Evolutionary conservation across 2,797 vertebrate genomes (phyloP), one percentile per base, ranked within the genome.

Genomic region (Lerista edwardsae): DNA sequence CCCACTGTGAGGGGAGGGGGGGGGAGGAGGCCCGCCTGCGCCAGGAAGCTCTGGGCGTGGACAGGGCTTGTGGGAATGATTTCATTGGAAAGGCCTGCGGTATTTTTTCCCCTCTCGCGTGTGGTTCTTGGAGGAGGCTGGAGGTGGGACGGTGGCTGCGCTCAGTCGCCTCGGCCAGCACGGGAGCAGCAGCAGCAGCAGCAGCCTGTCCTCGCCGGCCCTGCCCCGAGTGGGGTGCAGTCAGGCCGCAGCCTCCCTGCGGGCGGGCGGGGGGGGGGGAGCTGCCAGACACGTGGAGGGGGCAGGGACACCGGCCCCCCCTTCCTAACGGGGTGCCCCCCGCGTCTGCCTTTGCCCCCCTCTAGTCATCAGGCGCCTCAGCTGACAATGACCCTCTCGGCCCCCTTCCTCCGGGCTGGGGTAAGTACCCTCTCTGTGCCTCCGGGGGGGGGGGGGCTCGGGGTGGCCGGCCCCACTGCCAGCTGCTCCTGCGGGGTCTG

Each of bases 371-470:
- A 0, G 97, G 97, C 5, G 91, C 96, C 83, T 96, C 97, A 0
- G 96, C 97, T 1, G 98, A 99, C 94, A 98, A 98, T 96, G 98
- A 99, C 94, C 98, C 98, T 79, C 95, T 99, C 23, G 98, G 98
- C 83, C 91, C 97, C 17, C 97, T 99, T 93, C 98, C 98, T 95
- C 96, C 97, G 0, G 98, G 98, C 96, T 99, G 98, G 98, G 98
- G 98, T 99, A 96, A 98, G 98, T 98, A 94, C 87, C 19, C 0
- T 0, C 7, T 4, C 21, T 9, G 21, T 1, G 25, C 2, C 17
- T 1, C 73, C 4, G 11, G 25, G 3, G 21, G n/a, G n/a, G n/a
- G n/a, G 29, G 19, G 21, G 14, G 23, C 31, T 27, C 34, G 2
- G 12, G 75, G 19, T 23, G 2, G 3, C 19, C 27, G 23, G 57